A percentile compares a stretch with the other conserved stretches of the same genome.
Evolutionary conservation across 2,113 vertebrate species (phyloP).

Genomic region (Tyrannus savana): DNA sequence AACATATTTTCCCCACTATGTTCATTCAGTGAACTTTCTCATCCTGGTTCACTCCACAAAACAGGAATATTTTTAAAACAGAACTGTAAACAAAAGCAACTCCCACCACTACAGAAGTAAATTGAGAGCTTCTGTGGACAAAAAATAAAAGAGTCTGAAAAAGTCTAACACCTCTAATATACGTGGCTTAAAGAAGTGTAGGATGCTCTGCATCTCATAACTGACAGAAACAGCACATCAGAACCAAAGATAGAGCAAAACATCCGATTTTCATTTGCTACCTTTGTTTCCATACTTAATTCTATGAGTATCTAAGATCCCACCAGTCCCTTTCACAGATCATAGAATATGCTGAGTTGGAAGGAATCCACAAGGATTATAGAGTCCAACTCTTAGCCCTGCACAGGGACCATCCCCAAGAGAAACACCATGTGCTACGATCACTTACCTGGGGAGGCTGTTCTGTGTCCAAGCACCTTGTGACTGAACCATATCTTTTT

Average conservation of each 20-base stretch:
- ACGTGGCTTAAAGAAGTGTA: not conserved
- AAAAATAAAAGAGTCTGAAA: not conserved
- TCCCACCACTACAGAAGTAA: not conserved
- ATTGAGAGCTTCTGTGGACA: not conserved
- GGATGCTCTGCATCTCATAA: not conserved
- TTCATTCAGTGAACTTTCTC: not conserved
- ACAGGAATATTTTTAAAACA: not conserved
- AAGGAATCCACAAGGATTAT: not conserved
- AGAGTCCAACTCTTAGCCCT: not conserved
- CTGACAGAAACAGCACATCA: not conserved
- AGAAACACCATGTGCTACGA: not conserved
- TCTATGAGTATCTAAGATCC: not conserved
- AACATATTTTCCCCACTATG: not conserved
- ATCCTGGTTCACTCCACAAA: not conserved
- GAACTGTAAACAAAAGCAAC: not conserved
- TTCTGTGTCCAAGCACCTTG: not conserved
- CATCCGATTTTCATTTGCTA: not conserved
- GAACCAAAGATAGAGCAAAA: not conserved
- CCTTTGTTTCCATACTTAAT: not conserved
- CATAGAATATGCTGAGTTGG: not conserved
- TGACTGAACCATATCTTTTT: not conserved
- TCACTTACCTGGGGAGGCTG: not conserved
- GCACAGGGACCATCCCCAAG: not conserved
- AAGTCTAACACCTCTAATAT: not conserved
- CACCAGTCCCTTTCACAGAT: not conserved